Base-by-base conservation (phyloP, 2,888 invertebrate species). In the Phengaris alcon region DNA sequence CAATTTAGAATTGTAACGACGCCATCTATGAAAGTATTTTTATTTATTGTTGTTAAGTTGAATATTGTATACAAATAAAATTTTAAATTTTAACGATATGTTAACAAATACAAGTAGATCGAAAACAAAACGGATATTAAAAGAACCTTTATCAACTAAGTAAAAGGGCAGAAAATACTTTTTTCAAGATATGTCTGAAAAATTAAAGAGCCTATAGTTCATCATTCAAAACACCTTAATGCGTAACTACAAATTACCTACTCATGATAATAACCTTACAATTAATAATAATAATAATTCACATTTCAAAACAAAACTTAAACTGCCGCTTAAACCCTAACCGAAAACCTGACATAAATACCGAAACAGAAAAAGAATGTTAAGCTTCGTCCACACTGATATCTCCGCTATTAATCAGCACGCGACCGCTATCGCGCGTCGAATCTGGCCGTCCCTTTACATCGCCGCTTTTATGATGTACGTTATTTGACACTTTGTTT, bases 341-440 rank as follows among this genome's bases (percentile, higher is more conserved):
- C 69, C 44, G 51, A 12, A 68, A 35, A 72, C 72, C 75, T 76
- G 77, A 79, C 79, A 80, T 77, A 79, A 79, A 78, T 79, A 78
- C 76, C 77, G 52, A 64, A 73, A 77, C 78, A 79, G 79, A 80
- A 78, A 79, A 79, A 78, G 76, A 77, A 76, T 81, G 77, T 81
- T 79, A 83, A 79, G 81, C 78, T 77, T 79, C 75, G 75, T 78
- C 77, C 81, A 82, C 82, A 82, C 82, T 75, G 80, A 78, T 89
- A 90, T 90, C 90, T 83, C 84, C 81, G 79, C 89, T 82, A 88
- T 89, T 90, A 83, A 90, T 90, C 88, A 83, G 81, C 80, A 79
- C 81, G 81, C 79, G 79, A 77, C 80, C 80, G 79, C 78, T 88
- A 89, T 89, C 89, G 82, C 81, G 80, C 84, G 83, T 80, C 84